Base-by-base conservation (phyloP, 2,797 vertebrate genomes). In the Lerista edwardsae region DNA sequence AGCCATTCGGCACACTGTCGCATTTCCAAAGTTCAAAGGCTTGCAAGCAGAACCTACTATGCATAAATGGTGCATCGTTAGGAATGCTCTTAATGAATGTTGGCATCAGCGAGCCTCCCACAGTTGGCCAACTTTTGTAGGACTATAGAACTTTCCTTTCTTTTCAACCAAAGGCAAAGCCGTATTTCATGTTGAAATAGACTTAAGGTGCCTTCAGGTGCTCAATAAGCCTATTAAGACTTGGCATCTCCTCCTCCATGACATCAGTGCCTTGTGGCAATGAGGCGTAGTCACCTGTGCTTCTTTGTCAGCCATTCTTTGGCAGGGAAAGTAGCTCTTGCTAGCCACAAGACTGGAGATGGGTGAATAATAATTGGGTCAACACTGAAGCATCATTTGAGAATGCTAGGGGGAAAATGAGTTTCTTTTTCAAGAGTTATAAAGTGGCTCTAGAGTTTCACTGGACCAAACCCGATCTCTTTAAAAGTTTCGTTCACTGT, bases 41-140 rank as follows among this genome's bases (percentile, higher is more conserved):
- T 86, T 92, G 86, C 86, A 87, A 44, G 88, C 61, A 6, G 82
- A 84, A 67, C 90, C 92, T 0, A 25, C 87, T 87, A 91, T 86
- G 88, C 86, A 82, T 87, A 92, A 91, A 82, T 80, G 51, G 84
- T 83, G 90, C 90, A 88, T 91, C 87, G 84, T 87, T 92, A 91
- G 88, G 82, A 87, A 89, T 86, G 21, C 89, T 90, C 84, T 88
- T 94, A 94, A 93, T 95, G 92, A 93, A 92, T 90, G 89, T 86
- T 92, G 92, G 87, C 80, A 83, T 79, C 82, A 76, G 3, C 0
- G 86, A 91, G 88, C 91, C 82, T 78, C 92, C 91, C 87, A 85
- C 90, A 90, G 92, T 80, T 90, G 89, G 83, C 89, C 90, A 91
- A 87, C 82, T 91, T 91, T 84, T 92, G 15, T 89, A 80, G 74